Evolutionary conservation across 2,797 vertebrate species (phyloP), one percentile per base, ranked within the genome.

Genomic region (Typhlichthys eigenmanni): DNA sequence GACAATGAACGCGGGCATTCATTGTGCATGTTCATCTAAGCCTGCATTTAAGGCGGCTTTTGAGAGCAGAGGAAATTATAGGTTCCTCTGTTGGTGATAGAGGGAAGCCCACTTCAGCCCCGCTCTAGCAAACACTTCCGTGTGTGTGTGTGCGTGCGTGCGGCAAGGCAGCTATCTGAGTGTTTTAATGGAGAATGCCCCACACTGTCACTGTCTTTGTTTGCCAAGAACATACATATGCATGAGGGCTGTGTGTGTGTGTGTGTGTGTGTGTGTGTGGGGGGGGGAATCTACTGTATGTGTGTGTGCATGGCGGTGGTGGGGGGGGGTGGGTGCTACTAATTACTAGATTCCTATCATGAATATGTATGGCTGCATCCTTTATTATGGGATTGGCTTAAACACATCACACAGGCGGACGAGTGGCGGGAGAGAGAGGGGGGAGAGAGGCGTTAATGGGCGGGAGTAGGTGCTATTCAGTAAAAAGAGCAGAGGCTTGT

Each of bases 311-410:
- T 53, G 56, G 66, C 19, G 19, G 19, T 24, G 19, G 19, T 24
- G 19, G 19, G 19, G 84, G 88, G 85, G 82, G 80, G 24, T 3
- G 84, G 88, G 85, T 82, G 80, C 87, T 88, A 92, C 92, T 93
- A 93, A 93, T 94, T 93, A 92, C 89, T 87, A 92, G 91, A 93
- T 92, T 89, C 87, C 83, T 90, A 90, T 92, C 93, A 93, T 94
- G 93, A 93, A 94, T 94, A 94, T 94, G 91, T 94, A 94, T 94
- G 88, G 86, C 57, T 43, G 89, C 91, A 92, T 94, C 91, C 80
- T 92, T 92, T 93, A 92, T 93, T 91, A 91, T 80, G 82, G 89
- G 90, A 87, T 85, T 88, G 91, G 87, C 88, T 92, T 91, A 87
- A 89, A 90, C 89, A 85, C 89, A 89, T 92, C 84, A 87, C 81